These are phyloP conservation scores for Ceuthmochares aereus DNA, from an alignment of 2,113 vertebrate species.

Conservation along the genomic window DNA sequence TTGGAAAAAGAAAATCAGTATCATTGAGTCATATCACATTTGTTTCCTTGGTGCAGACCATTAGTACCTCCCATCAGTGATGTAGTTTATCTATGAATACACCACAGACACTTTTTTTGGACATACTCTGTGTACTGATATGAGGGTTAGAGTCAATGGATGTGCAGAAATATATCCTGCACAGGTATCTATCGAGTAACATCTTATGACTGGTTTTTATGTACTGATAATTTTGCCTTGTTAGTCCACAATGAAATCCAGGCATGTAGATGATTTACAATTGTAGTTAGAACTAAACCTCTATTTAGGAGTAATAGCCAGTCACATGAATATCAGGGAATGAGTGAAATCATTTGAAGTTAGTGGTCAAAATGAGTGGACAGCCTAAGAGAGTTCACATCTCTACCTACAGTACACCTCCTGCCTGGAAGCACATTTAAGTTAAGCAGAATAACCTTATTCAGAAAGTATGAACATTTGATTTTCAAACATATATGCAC, in stretches of 20 bases:
- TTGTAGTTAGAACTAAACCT: not conserved
- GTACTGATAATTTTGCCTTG: not conserved
- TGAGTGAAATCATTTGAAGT: not conserved
- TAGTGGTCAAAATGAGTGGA: not conserved
- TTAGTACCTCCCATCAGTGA: not conserved
- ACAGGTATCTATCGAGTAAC: not conserved
- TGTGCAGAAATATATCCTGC: not conserved
- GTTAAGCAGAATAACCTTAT: not conserved
- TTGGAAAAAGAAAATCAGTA: not conserved
- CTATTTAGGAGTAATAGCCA: not conserved
- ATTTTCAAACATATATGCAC: rapidly evolving
- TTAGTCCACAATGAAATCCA: not conserved
- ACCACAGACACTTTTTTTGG: not conserved
- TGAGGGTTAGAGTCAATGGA: not conserved
- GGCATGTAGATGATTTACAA: not conserved
- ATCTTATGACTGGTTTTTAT: not conserved
- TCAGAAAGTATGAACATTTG: not conserved
- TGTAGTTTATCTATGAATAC: not conserved
- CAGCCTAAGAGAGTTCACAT: not conserved
- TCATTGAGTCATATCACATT: not conserved
- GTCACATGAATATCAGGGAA: not conserved
- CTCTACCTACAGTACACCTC: not conserved
- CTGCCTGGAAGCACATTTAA: not conserved
- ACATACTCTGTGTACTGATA: rapidly evolving
- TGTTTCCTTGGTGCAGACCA: not conserved